phyloP scores from a whole-genome alignment of 2,888 invertebrate genomes.

The Lypha dubia region DNA sequence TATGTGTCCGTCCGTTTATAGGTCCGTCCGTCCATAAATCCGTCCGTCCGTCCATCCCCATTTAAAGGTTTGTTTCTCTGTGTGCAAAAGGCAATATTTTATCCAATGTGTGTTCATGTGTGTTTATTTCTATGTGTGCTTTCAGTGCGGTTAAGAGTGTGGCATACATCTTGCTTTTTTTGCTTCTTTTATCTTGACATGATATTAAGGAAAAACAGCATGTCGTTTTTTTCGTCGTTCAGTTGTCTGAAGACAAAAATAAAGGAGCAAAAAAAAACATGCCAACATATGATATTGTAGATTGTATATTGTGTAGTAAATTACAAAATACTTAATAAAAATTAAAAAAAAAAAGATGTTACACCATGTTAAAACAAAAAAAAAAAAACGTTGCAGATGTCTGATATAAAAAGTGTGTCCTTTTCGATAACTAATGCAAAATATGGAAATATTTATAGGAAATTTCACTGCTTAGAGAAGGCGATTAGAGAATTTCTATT shows the following conservation, averaged over 20 bases:
- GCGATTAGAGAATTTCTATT: no score
- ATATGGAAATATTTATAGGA: background rate
- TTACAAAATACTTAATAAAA: slow-evolving; percentile 60
- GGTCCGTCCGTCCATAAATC: background rate
- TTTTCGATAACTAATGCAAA: background rate
- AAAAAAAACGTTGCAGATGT: background rate
- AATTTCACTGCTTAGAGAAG: no score
- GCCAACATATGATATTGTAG: slow-evolving; percentile 61
- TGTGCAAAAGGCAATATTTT: slow-evolving; percentile 10
- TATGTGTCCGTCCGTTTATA: slow-evolving; percentile 15
- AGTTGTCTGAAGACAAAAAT: slow-evolving; percentile 42
- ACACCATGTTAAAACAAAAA: slow-evolving; percentile 45
- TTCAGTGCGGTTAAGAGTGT: slow-evolving; percentile 60
- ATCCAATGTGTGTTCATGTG: background rate
- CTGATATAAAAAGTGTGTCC: background rate
- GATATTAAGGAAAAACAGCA: slow-evolving; percentile 67
- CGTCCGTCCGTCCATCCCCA: slow-evolving; percentile 3
- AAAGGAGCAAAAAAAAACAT: slow-evolving; percentile 23
- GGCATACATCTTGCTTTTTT: slow-evolving; percentile 62
- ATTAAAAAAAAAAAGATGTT: slow-evolving; percentile 8
- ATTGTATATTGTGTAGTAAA: slow-evolving; percentile 59
- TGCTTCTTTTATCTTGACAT: slow-evolving; percentile 57
- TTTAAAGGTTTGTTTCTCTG: background rate
- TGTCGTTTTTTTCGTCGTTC: slow-evolving; percentile 39
- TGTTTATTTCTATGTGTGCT: slow-evolving; percentile 20